Evolutionary conservation across 2,888 invertebrate species (phyloP).

Genomic region (Syrphus vitripennis): DNA sequence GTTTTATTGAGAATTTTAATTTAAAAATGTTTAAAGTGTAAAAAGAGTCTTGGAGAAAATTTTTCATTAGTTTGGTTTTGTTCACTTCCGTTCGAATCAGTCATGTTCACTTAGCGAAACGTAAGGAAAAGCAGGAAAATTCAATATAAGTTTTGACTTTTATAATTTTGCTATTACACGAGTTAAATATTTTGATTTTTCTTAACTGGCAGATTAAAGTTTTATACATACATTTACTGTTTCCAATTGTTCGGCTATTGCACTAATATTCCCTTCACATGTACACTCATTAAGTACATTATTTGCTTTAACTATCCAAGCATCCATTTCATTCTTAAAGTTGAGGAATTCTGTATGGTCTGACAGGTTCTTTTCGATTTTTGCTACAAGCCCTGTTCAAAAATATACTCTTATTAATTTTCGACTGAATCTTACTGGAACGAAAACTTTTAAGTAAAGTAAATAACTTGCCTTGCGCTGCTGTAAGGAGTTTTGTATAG

Average conservation of each 20-base stretch:
- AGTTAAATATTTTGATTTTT: not conserved
- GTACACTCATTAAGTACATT: conserved; percentile 91
- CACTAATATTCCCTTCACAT: conserved; percentile 89
- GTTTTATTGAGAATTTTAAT: too few species aligned
- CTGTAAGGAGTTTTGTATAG: conserved; percentile 90
- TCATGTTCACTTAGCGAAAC: too few species aligned
- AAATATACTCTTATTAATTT: not conserved
- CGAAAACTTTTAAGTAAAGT: not conserved
- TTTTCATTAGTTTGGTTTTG: too few species aligned
- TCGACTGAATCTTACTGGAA: not conserved
- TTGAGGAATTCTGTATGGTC: conserved; percentile 95
- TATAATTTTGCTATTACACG: too few species aligned
- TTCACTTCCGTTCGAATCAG: too few species aligned
- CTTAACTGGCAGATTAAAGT: not conserved
- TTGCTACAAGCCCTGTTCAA: conserved; percentile 85
- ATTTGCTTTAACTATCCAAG: conserved; percentile 91
- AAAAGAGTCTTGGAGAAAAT: too few species aligned
- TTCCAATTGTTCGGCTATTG: conserved; percentile 90
- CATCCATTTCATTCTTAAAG: conserved; percentile 90
- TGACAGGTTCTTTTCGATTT: conserved; percentile 93
- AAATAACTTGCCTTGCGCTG: conserved; percentile 85
- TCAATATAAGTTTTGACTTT: too few species aligned
- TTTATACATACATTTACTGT: conserved; percentile 85
- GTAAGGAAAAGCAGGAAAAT: too few species aligned
- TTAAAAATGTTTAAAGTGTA: too few species aligned